Evolutionary conservation across 37 sponge, comb jelly and placozoan genomes (phyloP), one percentile per base, ranked within the genome.

Genomic region (Ianthella basta): DNA sequence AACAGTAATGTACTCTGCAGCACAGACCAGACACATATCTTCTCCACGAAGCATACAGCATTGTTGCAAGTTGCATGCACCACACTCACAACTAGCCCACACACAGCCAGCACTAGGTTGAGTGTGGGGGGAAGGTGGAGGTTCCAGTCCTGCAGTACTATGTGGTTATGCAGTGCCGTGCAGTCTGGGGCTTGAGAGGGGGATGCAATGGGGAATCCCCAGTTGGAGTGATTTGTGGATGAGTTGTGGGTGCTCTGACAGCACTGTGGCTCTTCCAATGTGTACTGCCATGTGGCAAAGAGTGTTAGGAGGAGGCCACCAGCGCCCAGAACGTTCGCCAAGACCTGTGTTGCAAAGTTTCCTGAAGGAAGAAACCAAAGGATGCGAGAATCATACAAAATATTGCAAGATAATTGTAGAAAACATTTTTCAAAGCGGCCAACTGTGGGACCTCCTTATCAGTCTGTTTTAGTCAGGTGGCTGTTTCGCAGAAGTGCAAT

Each of bases 231-330:
- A 0, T 39, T 36, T 60, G 86, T 56, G 19, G 70, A 38, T 38
- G 25, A 29, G 67, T 65, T 41, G 36, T 50, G 35, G 5, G 5
- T 65, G 53, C 34, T 8, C 20, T 34, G 15, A 77, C 89, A 90
- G 53, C 91, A 90, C 60, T 25, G 13, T 0, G 91, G 91, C 36
- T 29, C 36, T 3, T 59, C 23, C 69, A 85, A 57, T 0, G 91
- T 82, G 79, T 68, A 84, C 80, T 92, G 93, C 93, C 93, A 92
- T 50, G 93, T 56, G 38, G 89, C 37, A 24, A 92, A 64, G 36
- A 86, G 50, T 0, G 89, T 23, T 5, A 92, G 55, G 23, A 35
- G 39, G 16, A 83, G 23, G 18, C 89, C 84, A 32, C 77, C 0
- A 37, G 80, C 83, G 24, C 55, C 38, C 0, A 86, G 8, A 0